phyloP scores from a whole-genome alignment of 1,140 invertebrate species.

The Rhopalosiphum maidis region DNA sequence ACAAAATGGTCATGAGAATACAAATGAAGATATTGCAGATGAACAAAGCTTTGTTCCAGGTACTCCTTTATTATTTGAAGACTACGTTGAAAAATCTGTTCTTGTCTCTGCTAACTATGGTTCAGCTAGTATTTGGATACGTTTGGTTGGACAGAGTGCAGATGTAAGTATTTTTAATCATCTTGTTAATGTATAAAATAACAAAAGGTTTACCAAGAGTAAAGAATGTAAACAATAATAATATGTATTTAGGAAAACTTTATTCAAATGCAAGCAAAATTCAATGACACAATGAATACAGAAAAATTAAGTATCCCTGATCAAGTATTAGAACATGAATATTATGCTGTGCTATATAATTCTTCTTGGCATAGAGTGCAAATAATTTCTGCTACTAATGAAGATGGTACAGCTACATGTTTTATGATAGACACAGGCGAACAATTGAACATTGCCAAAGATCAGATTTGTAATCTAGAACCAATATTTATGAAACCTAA shows the following conservation, averaged over 20 bases:
- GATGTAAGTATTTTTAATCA: slow-evolving; percentile 27
- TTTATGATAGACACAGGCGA: slow-evolving; percentile 42
- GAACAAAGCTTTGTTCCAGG: slow-evolving; percentile 23
- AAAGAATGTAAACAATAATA: not conserved
- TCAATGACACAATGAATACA: slow-evolving; percentile 42
- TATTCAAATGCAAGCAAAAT: slow-evolving; percentile 41
- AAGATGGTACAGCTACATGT: slow-evolving; percentile 19
- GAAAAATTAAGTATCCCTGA: slow-evolving; percentile 1
- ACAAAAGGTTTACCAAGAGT: not conserved
- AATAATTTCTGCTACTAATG: not conserved
- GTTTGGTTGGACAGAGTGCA: slow-evolving; percentile 23
- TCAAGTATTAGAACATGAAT: slow-evolving; percentile 31
- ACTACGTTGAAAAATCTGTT: slow-evolving; percentile 41
- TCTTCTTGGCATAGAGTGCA: slow-evolving; percentile 43
- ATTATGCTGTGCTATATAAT: slow-evolving; percentile 40
- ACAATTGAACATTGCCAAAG: slow-evolving; percentile 22
- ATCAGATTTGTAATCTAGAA: slow-evolving; percentile 43
- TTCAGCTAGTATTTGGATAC: slow-evolving; percentile 24
- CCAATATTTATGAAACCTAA: slow-evolving; percentile 43
- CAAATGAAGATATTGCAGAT: not conserved
- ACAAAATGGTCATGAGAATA: not conserved
- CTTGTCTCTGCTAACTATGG: slow-evolving; percentile 51
- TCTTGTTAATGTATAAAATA: not conserved
- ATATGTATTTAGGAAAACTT: slow-evolving; percentile 36
- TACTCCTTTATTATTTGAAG: not conserved